A percentile compares a stretch with the other conserved stretches of the same genome.
phyloP scores from a whole-genome alignment of 2,888 invertebrate genomes.

The Eulithis prunata region DNA sequence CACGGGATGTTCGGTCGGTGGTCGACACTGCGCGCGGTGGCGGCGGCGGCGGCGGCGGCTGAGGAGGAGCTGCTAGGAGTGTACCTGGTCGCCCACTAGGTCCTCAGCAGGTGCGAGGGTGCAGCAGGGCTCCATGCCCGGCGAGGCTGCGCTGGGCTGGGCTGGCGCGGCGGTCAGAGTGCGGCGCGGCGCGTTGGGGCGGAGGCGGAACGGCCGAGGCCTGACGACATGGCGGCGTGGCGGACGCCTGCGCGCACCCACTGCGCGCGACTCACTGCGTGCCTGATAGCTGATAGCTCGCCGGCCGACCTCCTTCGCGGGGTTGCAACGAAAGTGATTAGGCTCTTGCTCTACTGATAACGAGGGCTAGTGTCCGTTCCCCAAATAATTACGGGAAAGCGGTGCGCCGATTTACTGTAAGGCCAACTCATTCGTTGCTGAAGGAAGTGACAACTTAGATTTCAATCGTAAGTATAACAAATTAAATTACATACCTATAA shows the following conservation, averaged over 20 bases:
- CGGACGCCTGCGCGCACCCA: slow-evolving; percentile 65
- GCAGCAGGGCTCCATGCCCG: slow-evolving; percentile 82
- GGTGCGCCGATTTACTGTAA: slow-evolving; percentile 36
- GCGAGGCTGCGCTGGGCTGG: slow-evolving; percentile 62
- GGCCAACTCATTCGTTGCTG: slow-evolving; percentile 21
- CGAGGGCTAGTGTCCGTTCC: slow-evolving; percentile 65
- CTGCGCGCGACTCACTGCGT: slow-evolving; percentile 65
- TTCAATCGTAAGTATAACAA: slow-evolving; percentile 1
- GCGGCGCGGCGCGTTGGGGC: slow-evolving; percentile 46
- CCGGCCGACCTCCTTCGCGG: slow-evolving; percentile 71
- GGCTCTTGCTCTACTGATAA: slow-evolving; percentile 77
- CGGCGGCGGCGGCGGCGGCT: slow-evolving; percentile 1
- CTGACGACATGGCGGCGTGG: slow-evolving; percentile 46
- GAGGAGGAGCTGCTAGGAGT: slow-evolving; percentile 16
- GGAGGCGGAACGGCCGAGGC: slow-evolving; percentile 49
- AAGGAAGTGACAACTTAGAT: slow-evolving; percentile 24
- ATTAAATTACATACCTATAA: neutral
- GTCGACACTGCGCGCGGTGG: slow-evolving; percentile 1
- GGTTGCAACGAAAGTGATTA: slow-evolving; percentile 82
- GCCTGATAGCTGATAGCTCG: slow-evolving; percentile 69
- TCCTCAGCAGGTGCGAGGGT: slow-evolving; percentile 78
- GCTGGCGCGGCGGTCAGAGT: slow-evolving; percentile 44
- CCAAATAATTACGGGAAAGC: slow-evolving; percentile 47
- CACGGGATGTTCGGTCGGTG: slow-evolving; percentile 30
- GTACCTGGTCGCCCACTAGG: slow-evolving; percentile 82